Evolutionary conservation across 2,797 vertebrate genomes (phyloP).

Genomic region (Mionectes olivaceus): DNA sequence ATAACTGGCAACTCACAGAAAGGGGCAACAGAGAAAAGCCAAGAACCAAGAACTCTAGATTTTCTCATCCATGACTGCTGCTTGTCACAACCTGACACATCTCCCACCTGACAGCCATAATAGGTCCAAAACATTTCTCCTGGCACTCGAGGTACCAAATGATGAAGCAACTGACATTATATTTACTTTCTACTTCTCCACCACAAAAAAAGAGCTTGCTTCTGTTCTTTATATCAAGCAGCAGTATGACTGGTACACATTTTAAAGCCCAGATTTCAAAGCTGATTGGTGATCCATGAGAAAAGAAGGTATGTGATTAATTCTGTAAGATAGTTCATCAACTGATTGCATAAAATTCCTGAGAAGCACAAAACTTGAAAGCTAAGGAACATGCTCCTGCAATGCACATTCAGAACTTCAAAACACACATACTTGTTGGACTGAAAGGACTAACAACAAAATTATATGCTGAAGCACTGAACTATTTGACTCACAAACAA

Average conservation of each 20-base stretch:
- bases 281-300: background rate
- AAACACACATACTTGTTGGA: constrained; percentile 13
- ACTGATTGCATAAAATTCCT: background rate
- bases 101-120: background rate
- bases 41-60: background rate
- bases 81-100: background rate
- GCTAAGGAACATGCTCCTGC: constrained; percentile 42
- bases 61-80: background rate
- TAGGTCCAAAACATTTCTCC: background rate
- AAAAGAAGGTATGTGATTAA: constrained; percentile 7
- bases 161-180: background rate
- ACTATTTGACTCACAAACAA: constrained; percentile 49
- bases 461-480: background rate
- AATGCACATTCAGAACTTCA: background rate
- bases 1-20: background rate
- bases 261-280: background rate
- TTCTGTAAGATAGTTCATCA: constrained; percentile 20
- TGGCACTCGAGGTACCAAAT: background rate
- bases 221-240: background rate
- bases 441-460: constrained; percentile 48
- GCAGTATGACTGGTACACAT: background rate
- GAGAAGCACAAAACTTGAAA: constrained; percentile 37
- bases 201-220: background rate
- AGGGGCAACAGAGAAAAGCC: background rate
- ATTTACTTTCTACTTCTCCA: background rate